Base-by-base conservation (phyloP, 1,140 invertebrate genomes). In the Drosophila pallidifrons region DNA sequence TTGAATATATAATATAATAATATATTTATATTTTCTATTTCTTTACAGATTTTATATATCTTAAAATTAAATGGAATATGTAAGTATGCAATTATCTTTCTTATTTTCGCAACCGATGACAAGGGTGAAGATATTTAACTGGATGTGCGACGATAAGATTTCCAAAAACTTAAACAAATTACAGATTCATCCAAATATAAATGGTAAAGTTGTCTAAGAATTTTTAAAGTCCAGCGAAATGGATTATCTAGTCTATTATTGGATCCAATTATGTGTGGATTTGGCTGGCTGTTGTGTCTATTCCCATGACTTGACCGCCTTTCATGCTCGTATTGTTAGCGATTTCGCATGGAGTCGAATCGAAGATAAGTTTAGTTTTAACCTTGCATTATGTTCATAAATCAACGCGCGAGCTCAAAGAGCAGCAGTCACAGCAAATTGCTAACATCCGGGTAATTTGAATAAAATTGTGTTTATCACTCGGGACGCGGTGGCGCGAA, bases 361-460 rank as follows among this genome's bases (percentile, higher is more conserved):
- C 3, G 13, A 28, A 41, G 16, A 30, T 20, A 16, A 15, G 41
- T 11, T 15, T 45, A 32, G 43, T 11, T 11, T 45, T 45, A 51
- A 64, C 52, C 59, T 52, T 35, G 43, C 43, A 71, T 75, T 75
- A 71, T 58, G 57, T 64, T 45, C 82, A 87, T 87, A 87, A 87
- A 87, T 87, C 82, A 87, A 82, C 71, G 65, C 15, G 28, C 28
- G 51, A 67, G 79, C 55, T 71, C 83, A 82, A 69, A 88, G 69
- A 68, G 57, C 83, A 68, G 57, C 83, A 82, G 79, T 66, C 76
- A 77, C 80, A 73, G 80, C 67, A 87, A 87, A 87, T 87, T 87
- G 83, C 64, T 71, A 88, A 75, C 82, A 87, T 87, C 82, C 82
- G 82, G 82, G 82, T 83, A 88, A 87, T 87, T 87, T 87, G 69